These are phyloP conservation scores for Thymelicus acteon DNA, from an alignment of 2,888 invertebrate genomes.

Conservation along the genomic window DNA sequence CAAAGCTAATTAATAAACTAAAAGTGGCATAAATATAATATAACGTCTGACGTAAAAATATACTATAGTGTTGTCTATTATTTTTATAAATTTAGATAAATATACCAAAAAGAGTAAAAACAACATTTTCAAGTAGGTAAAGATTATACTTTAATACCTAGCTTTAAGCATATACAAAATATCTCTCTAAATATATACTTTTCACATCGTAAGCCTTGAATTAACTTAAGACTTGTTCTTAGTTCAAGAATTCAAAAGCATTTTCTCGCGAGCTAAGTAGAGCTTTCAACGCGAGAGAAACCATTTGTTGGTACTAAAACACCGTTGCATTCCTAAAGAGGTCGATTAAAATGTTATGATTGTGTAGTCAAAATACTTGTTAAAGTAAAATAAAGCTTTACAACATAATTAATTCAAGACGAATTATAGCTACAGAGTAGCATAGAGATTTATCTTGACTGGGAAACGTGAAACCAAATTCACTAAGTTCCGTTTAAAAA, in stretches of 20 bases:
- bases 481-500: no score
- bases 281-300: conserved; percentile 33
- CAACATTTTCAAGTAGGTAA: background rate
- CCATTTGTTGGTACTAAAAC: conserved; percentile 29
- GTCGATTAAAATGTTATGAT: conserved; percentile 15
- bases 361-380: conserved; percentile 18
- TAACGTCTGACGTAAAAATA: no score
- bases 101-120: no score
- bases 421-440: no score
- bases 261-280: conserved; percentile 33
- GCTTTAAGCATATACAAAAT: conserved; percentile 9
- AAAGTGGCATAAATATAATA: no score
- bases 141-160: conserved; percentile 11
- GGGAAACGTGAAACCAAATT: no score
- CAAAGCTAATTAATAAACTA: no score
- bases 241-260: conserved; percentile 31
- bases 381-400: background rate
- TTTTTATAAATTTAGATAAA: no score
- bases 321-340: conserved; percentile 24
- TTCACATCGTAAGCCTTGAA: conserved; percentile 24
- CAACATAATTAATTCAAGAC: no score
- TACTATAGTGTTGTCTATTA: no score
- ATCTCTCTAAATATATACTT: conserved; percentile 25
- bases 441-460: no score
- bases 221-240: conserved; percentile 28